These are phyloP conservation scores for Reinhardtius hippoglossoides DNA, from an alignment of 2,113 vertebrate species.

Conservation along the genomic window DNA sequence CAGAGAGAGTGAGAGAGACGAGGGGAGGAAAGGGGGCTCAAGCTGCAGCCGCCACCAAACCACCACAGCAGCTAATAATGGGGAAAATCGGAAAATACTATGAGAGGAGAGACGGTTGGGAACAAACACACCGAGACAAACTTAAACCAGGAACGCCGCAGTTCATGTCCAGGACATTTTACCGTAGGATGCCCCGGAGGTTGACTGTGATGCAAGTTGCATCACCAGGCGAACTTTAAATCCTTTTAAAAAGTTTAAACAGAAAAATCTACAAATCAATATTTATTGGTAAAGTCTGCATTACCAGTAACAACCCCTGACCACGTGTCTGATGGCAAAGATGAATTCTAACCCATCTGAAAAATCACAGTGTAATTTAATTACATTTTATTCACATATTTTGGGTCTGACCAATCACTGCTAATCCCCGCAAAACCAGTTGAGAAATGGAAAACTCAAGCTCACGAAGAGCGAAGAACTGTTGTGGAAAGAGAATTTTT, in stretches of 20 bases:
- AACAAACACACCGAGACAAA: background rate
- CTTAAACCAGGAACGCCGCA: background rate
- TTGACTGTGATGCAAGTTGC: background rate
- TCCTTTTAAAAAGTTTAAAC: background rate
- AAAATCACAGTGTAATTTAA: background rate
- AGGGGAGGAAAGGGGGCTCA: constrained; percentile 22
- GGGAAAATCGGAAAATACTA: constrained; percentile 25
- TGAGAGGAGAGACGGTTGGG: background rate
- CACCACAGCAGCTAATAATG: constrained; percentile 47
- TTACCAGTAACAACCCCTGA: background rate
- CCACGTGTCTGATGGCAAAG: background rate
- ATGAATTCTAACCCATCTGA: background rate
- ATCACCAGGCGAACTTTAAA: constrained; percentile 1
- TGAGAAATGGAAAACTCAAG: constrained; percentile 13
- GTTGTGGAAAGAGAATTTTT: constrained; percentile 23
- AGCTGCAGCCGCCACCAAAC: constrained; percentile 30
- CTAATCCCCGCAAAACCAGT: background rate
- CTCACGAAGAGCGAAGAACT: constrained; percentile 10
- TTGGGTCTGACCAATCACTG: background rate
- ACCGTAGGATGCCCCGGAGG: background rate
- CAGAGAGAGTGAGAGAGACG: constrained; percentile 28
- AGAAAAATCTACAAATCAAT: no score
- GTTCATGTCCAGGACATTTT: background rate
- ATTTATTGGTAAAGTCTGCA: background rate
- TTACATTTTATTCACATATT: background rate